These are phyloP conservation scores for Drosophila nannoptera DNA, from an alignment of 1,140 invertebrate species.

Conservation along the genomic window DNA sequence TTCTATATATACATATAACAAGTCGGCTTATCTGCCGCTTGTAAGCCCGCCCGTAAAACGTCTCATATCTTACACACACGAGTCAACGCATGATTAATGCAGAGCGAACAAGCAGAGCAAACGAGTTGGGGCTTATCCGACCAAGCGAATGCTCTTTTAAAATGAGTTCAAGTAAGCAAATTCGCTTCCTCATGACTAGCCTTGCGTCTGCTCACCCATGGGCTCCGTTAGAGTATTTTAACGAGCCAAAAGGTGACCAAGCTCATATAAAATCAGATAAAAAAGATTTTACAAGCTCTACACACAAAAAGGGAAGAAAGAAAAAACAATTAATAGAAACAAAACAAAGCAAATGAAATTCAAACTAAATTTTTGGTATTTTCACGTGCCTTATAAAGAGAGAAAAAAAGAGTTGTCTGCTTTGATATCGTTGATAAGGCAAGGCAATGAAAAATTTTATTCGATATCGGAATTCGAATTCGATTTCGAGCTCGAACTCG, in stretches of 20 bases:
- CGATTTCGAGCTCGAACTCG: constrained; percentile 40
- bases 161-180: no score
- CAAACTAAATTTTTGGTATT: constrained; percentile 19
- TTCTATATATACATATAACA: constrained; percentile 27
- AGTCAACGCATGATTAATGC: constrained; percentile 43
- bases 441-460: constrained; percentile 32
- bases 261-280: constrained; percentile 56
- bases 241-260: constrained; percentile 63
- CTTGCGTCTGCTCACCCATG: no score
- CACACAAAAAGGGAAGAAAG: neutral
- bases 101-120: constrained; percentile 29
- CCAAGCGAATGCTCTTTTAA: neutral
- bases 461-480: constrained; percentile 29
- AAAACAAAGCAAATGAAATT: constrained; percentile 24
- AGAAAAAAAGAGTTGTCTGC: neutral
- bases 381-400: constrained; percentile 1
- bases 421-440: constrained; percentile 43
- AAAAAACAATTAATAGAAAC: no score
- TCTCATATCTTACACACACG: constrained; percentile 46
- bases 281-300: constrained; percentile 44
- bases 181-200: no score
- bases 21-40: constrained; percentile 19
- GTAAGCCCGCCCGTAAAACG: constrained; percentile 35
- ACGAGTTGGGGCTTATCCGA: neutral
- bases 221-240: constrained; percentile 31